These are phyloP conservation scores for Pasiphila rectangulata DNA, from an alignment of 2,888 invertebrate genomes.

Conservation along the genomic window DNA sequence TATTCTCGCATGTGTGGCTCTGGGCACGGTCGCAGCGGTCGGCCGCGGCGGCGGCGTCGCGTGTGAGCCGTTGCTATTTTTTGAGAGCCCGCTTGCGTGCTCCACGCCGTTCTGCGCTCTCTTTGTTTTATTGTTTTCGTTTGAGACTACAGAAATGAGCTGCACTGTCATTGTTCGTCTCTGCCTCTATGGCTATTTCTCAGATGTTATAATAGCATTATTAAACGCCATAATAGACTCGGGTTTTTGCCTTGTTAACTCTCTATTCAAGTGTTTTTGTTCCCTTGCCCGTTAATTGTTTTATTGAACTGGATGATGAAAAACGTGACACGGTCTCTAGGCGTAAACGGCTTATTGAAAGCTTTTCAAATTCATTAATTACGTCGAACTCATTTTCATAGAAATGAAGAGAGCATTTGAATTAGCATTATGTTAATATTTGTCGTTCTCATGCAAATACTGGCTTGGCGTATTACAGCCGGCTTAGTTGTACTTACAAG, in stretches of 20 bases:
- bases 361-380: slow-evolving; percentile 50
- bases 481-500: slow-evolving; percentile 71
- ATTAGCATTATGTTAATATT: slow-evolving; percentile 78
- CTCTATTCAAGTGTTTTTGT: slow-evolving; percentile 57
- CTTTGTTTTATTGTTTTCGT: slow-evolving; percentile 72
- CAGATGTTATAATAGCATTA: slow-evolving; percentile 53
- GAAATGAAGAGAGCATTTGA: slow-evolving; percentile 64
- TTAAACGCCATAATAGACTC: slow-evolving; percentile 50
- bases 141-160: slow-evolving; percentile 65
- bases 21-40: slow-evolving; percentile 34
- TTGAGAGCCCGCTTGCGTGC: slow-evolving; percentile 68
- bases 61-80: slow-evolving; percentile 63
- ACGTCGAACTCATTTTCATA: slow-evolving; percentile 61
- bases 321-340: slow-evolving; percentile 40
- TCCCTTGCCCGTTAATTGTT: slow-evolving; percentile 44
- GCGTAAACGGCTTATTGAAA: slow-evolving; percentile 45
- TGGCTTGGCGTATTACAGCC: slow-evolving; percentile 71
- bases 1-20: slow-evolving; percentile 50
- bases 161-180: slow-evolving; percentile 64
- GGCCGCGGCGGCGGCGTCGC: slow-evolving; percentile 45
- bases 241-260: slow-evolving; percentile 58
- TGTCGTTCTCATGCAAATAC: slow-evolving; percentile 75
- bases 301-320: slow-evolving; percentile 39
- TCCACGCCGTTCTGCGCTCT: slow-evolving; percentile 63
- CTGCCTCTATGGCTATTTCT: slow-evolving; percentile 48